A percentile compares a stretch with the other conserved stretches of the same genome.
Conservation (phyloP, 2,888 invertebrate genomes). For the Opisthograptis luteolata region DNA sequence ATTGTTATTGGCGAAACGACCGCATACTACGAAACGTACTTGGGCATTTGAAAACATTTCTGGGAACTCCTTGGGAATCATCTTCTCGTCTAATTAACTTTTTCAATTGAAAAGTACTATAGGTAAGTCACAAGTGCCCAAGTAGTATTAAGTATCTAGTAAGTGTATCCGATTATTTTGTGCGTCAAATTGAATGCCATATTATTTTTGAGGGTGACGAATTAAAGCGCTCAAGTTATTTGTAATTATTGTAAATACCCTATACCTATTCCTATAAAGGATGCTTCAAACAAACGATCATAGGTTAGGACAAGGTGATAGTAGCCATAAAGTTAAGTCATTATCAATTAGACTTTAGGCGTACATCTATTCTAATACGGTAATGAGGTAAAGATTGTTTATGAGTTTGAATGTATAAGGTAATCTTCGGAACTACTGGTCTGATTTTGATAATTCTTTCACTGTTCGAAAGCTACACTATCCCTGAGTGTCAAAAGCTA, state of each 20-base stretch:
- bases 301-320: constrained; percentile 81
- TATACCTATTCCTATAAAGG: constrained; percentile 50
- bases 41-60: no score
- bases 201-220: constrained; percentile 42
- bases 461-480: no score
- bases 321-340: constrained; percentile 68
- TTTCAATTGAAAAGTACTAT: no score
- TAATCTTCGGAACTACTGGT: no score
- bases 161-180: neutral
- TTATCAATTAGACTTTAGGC: constrained; percentile 46
- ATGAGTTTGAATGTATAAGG: no score
- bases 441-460: no score
- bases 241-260: constrained; percentile 79
- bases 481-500: no score
- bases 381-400: no score
- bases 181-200: constrained; percentile 22
- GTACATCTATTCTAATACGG: no score
- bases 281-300: constrained; percentile 70
- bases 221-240: constrained; percentile 67
- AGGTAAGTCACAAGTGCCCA: no score
- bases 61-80: no score
- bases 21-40: neutral
- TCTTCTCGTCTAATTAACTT: no score
- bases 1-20: neutral
- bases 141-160: neutral